Evolutionary conservation across 2,888 invertebrate genomes (phyloP), one percentile per base, ranked within the genome.

Genomic region (Scrobipalpa costella): DNA sequence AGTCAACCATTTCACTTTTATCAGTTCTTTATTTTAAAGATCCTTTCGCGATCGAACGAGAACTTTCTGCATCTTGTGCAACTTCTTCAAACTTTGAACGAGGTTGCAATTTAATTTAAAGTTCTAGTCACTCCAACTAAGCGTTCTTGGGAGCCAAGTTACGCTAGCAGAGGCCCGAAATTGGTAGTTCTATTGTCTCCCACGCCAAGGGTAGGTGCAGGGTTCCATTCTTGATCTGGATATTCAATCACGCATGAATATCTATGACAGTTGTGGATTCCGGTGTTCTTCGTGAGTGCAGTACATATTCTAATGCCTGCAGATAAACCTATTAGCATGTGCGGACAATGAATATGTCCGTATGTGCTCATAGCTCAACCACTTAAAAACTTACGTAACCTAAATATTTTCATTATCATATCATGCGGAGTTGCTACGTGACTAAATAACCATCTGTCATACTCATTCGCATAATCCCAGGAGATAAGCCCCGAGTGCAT

Each of bases 401-500:
- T 15, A 44, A 44, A 44, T 15, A 15, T 44, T 44, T 44, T 44
- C 15, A 44, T 15, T 44, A 44, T 44, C 44, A 44, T n/a, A 44
- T 44, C 44, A 44, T 52, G 21, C 49, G 47, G 52, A 69, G 64
- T 60, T 68, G 63, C 66, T 75, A 77, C 80, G 79, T 81, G 75
- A 78, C 74, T 77, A 68, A 74, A 74, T 70, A 69, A 74, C 73
- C 69, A 75, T 67, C 68, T 69, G 67, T 73, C 68, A 69, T 47
- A 33, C 65, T 63, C 67, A 63, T 57, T 67, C 69, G 66, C 68
- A 64, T 76, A 79, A 77, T 80, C 75, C 73, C 63, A 33, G 36
- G 64, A 76, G 80, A 83, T 83, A 81, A 76, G 73, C 68, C 33
- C 33, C 82, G 80, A 76, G 73, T 69, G 34, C 49, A 60, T 57